These are phyloP conservation scores for Monochamus alternatus DNA, from an alignment of 2,888 invertebrate genomes.

Conservation along the genomic window DNA sequence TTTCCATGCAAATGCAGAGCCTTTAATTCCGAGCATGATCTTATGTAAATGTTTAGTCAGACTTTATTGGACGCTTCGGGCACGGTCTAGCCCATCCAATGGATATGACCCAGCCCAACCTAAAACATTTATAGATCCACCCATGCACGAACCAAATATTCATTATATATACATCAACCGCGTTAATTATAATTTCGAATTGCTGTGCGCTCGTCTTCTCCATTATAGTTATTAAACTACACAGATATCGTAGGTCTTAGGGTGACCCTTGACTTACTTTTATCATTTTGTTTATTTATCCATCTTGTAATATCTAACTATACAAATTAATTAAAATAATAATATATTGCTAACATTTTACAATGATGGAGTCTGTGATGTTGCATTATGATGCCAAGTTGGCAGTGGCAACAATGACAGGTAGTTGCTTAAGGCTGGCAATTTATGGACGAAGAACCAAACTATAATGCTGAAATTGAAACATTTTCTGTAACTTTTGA, in stretches of 20 bases:
- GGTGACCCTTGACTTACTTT: not conserved
- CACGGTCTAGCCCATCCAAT: conserved; percentile 44
- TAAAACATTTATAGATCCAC: conserved; percentile 45
- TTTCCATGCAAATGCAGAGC: conserved; percentile 47
- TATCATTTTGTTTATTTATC: not conserved
- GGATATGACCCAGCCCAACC: conserved; percentile 32
- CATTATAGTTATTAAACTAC: conserved; percentile 6
- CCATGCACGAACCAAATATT: conserved; percentile 53
- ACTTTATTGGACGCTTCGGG: conserved; percentile 59
- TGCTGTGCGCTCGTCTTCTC: not conserved
- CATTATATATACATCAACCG: conserved; percentile 58
- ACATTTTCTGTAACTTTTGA: too few species aligned
- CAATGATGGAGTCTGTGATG: too few species aligned
- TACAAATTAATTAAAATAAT: too few species aligned
- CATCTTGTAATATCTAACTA: too few species aligned
- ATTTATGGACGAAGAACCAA: too few species aligned
- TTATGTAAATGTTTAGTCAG: conserved; percentile 55
- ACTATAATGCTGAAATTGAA: too few species aligned
- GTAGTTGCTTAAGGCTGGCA: too few species aligned
- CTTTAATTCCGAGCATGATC: conserved; percentile 38
- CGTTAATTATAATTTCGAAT: conserved; percentile 34
- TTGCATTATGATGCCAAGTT: too few species aligned
- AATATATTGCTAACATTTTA: too few species aligned
- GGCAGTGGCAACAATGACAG: too few species aligned
- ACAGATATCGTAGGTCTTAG: not conserved